Evolutionary conservation across 1,140 invertebrate species (phyloP), one percentile per base, ranked within the genome.

Genomic region (Tribolium castaneum): DNA sequence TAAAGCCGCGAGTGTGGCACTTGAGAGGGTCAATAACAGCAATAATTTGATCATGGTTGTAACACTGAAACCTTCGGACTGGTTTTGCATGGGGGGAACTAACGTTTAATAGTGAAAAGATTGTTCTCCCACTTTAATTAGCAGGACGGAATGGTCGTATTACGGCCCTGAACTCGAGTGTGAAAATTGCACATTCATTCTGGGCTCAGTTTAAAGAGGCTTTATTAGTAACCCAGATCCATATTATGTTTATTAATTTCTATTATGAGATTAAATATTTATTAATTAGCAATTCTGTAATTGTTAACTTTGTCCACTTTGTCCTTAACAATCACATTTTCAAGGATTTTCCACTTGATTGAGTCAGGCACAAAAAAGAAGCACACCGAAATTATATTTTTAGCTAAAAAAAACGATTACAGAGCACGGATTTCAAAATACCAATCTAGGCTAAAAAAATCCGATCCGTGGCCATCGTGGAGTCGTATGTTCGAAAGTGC

Each of bases 1-100:
- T 14, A 91, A 79, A 73, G 89, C 59, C 16, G 82, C 80, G 6
- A 75, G 34, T 30, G 80, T 78, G 35, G 49, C 34, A 34, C 71
- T 66, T 13, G 25, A n/a, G 25, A 59, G 6, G 3, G 34, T 14
- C 25, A 66, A 66, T 30, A 34, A 13, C 16, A 59, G 13, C 59
- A 35, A 35, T 5, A 66, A 35, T 14, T 39, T 66, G 25, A 25
- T 35, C 59, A 66, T 66, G 22, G 30, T 59, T 14, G 16, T 10
- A 59, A 16, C 10, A n/a, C 16, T 59, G 10, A 7, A 13, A 14
- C 13, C 51, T 52, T 19, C 16, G 51, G 13, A 52, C 16, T 52
- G 51, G 51, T 52, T 19, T 16, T 7, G 6, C 51, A 52, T 13
- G 12, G 51, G 13, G 51, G 16, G 51, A 52, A 52, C 13, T 14